phyloP scores from a whole-genome alignment of 2,113 vertebrate genomes.

The Lutjanus erythropterus region DNA sequence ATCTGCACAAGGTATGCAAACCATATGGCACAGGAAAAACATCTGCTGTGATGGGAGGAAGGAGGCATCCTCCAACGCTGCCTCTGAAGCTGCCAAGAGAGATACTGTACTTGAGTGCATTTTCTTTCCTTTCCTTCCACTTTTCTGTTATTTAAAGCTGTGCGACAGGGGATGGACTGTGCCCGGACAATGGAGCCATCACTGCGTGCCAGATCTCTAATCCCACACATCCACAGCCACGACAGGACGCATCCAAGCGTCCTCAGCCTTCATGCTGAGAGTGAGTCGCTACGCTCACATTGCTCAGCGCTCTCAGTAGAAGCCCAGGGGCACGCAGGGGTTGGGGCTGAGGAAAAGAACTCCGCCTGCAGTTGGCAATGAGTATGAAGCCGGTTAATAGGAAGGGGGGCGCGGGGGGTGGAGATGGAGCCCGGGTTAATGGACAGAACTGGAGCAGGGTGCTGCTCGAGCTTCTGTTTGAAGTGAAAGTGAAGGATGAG shows the following conservation, averaged over 20 bases:
- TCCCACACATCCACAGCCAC: slow-evolving; percentile 70
- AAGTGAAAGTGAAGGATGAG: slow-evolving; percentile 7
- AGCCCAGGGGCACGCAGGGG: slow-evolving; percentile 46
- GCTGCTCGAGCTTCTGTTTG: slow-evolving; percentile 32
- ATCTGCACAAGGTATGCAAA: slow-evolving; percentile 54
- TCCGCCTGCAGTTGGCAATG: slow-evolving; percentile 59
- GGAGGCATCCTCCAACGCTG: slow-evolving; percentile 25
- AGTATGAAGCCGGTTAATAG: slow-evolving; percentile 24
- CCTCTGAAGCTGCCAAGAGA: slow-evolving; percentile 32
- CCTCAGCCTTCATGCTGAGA: slow-evolving; percentile 69
- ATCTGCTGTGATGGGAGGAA: slow-evolving; percentile 49
- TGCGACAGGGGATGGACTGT: slow-evolving; percentile 28
- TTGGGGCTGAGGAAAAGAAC: slow-evolving; percentile 40
- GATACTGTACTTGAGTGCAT: slow-evolving; percentile 40
- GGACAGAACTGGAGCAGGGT: slow-evolving; percentile 41
- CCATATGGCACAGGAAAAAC: slow-evolving; percentile 58
- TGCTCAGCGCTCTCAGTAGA: slow-evolving; percentile 45
- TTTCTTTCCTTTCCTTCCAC: not conserved
- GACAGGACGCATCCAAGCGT: slow-evolving; percentile 79
- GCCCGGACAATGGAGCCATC: slow-evolving; percentile 66
- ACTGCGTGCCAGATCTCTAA: slow-evolving; percentile 66
- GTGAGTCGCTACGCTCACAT: slow-evolving; percentile 55
- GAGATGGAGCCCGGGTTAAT: slow-evolving; percentile 34
- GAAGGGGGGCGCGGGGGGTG: slow-evolving; percentile 20
- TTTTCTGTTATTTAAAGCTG: slow-evolving; percentile 60